Evolutionary conservation across 2,888 invertebrate species (phyloP).

Genomic region (Trypoxylon attenuatum): DNA sequence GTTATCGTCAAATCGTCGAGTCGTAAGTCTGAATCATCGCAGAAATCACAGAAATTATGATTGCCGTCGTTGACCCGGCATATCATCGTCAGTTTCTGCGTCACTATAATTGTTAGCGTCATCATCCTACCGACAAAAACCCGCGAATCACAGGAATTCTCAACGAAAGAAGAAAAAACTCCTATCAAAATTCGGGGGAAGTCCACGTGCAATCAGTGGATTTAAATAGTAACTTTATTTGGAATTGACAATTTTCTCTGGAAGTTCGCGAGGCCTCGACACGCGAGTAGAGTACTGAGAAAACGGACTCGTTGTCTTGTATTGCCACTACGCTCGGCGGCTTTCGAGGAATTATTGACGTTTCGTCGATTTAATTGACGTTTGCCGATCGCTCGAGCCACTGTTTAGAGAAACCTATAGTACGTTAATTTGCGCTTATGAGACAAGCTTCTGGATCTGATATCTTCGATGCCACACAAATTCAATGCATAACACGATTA

Average conservation of each 20-base stretch:
- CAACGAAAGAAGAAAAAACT: slow-evolving; percentile 3
- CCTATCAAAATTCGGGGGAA: slow-evolving; percentile 36
- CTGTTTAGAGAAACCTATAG: too few species aligned
- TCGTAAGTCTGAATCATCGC: slow-evolving; percentile 47
- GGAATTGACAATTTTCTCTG: too few species aligned
- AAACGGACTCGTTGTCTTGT: slow-evolving; percentile 32
- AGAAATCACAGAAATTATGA: slow-evolving; percentile 34
- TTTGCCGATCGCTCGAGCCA: slow-evolving; percentile 62
- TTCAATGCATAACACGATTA: too few species aligned
- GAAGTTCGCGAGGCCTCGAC: slow-evolving; percentile 13
- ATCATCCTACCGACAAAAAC: slow-evolving; percentile 10
- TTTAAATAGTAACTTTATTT: too few species aligned
- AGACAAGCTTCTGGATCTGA: too few species aligned
- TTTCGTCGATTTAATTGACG: slow-evolving; percentile 62
- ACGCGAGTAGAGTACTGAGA: slow-evolving; percentile 37
- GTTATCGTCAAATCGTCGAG: slow-evolving; percentile 35
- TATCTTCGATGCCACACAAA: too few species aligned
- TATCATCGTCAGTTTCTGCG: neutral
- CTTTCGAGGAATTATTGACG: slow-evolving; percentile 67
- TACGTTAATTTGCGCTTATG: too few species aligned
- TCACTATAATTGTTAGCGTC: slow-evolving; percentile 8
- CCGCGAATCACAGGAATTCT: neutral
- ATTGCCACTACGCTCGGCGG: slow-evolving; percentile 20
- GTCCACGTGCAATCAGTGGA: too few species aligned
- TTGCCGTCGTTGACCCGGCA: neutral